Evolutionary conservation across 2,797 vertebrate species (phyloP).

Genomic region (Poecilia wingei): DNA sequence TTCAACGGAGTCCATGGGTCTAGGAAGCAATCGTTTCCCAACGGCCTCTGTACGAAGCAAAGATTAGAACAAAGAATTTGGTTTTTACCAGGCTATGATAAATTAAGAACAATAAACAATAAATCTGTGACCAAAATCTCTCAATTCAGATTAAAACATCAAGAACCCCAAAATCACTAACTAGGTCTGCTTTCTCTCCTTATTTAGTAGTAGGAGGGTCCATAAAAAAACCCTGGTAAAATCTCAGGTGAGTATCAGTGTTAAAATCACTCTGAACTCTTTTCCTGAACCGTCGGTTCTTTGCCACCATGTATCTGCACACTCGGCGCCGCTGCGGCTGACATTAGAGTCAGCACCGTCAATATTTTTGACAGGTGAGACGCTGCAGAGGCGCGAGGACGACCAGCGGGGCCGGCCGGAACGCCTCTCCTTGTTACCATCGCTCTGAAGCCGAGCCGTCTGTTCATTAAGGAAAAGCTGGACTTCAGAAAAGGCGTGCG

Average conservation of each 20-base stretch:
- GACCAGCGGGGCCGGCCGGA: conserved; percentile 16
- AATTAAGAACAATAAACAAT: not conserved
- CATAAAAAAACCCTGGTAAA: not conserved
- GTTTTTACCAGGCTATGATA: not conserved
- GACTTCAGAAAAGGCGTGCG: conserved; percentile 23
- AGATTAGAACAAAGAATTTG: not conserved
- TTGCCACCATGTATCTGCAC: conserved; percentile 1
- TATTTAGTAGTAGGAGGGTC: not conserved
- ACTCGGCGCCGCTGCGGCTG: not conserved
- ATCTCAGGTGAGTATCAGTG: not conserved
- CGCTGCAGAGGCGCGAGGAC: conserved; percentile 31
- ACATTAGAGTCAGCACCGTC: conserved; percentile 25
- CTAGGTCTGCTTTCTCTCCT: not conserved
- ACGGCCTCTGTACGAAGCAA: not conserved
- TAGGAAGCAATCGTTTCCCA: not conserved
- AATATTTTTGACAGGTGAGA: conserved; percentile 49
- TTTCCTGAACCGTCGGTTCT: not conserved
- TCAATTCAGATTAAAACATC: not conserved
- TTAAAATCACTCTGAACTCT: not conserved
- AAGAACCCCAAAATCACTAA: not conserved
- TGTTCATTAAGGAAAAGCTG: conserved; percentile 40
- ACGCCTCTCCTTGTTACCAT: not conserved
- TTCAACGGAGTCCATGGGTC: not conserved
- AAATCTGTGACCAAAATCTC: not conserved
- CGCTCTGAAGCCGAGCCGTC: conserved; percentile 38